Evolutionary conservation across 2,113 vertebrate genomes (phyloP).

Genomic region (Prunella fulvescens): DNA sequence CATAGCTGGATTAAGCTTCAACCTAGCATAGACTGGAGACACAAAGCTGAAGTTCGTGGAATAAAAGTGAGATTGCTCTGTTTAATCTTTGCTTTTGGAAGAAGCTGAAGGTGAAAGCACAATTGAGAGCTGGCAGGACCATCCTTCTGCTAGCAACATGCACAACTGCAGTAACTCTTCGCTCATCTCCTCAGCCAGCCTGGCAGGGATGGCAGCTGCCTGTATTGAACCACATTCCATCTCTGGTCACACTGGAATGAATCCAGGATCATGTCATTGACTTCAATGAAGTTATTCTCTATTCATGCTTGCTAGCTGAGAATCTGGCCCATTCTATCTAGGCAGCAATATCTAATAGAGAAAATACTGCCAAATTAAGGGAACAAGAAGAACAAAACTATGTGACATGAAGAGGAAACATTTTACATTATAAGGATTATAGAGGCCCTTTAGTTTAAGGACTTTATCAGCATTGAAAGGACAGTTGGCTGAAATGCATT

Average conservation of each 20-base stretch:
- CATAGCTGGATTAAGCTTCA: neutral
- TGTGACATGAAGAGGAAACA: neutral
- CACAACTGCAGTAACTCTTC: neutral
- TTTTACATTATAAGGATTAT: neutral
- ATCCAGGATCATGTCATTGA: neutral
- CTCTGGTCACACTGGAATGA: neutral
- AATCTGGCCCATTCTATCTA: neutral
- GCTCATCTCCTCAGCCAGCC: neutral
- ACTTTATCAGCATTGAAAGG: neutral
- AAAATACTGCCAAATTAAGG: neutral
- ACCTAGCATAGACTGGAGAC: neutral
- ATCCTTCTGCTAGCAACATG: neutral
- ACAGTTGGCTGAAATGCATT: neutral
- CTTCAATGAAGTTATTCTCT: conserved; percentile 22
- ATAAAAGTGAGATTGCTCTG: neutral
- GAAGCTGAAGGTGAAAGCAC: neutral
- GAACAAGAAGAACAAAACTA: neutral
- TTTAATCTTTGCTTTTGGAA: neutral
- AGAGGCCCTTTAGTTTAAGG: neutral
- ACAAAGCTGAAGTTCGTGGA: neutral
- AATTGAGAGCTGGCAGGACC: neutral
- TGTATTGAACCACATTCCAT: neutral
- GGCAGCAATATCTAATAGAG: neutral
- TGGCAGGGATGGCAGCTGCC: neutral
- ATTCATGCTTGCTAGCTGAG: neutral